Base-by-base conservation (phyloP, 2,888 invertebrate genomes). In the Seladonia tumulorum region DNA sequence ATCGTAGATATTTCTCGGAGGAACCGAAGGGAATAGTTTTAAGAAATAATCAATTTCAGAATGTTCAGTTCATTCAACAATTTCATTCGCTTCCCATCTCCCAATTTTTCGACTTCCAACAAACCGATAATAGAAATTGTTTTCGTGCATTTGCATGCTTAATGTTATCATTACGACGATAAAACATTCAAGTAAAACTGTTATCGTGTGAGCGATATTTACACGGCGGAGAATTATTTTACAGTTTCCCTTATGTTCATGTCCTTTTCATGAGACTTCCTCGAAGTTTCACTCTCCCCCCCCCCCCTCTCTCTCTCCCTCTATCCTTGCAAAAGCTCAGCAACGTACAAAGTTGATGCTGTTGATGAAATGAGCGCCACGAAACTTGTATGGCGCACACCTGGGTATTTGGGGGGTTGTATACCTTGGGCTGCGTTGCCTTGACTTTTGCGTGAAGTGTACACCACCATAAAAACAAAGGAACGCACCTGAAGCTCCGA, bases 1-100 rank as follows among this genome's bases (percentile, higher is more conserved):
- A 68, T 76, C 80, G 83, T 39, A 68, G 73, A 79, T 76, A 73
- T 66, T 81, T 76, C 83, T 53, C 18, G 35, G 18, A 18, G 10
- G 25, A 66, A 72, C 60, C 45, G 71, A 45, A 47, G 63, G 18
- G 49, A 71, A 47, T 47, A 29, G 53, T 63, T 63, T 4, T 7
- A 7, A 16, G 16, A 16, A 16, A 7, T 29, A 16, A 16, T 63
- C 25, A 16, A 29, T 25, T 49, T 16, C 47, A 47, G 47, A 47
- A 47, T 47, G 47, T 16, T 16, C 18, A 5, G 14, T 47, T 16
- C 47, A 16, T 47, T 18, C 5, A 18, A 16, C 5, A 60, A 25
- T 14, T 60, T 29, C 25, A 25, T 12, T 25, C 10, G 14, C 16
- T 25, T 14, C 60, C 0, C 25, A 60, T 14, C 16, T 14, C 5